Percentiles rank a stretch among this genome's conserved stretches.
Evolutionary conservation across 2,888 invertebrate genomes (phyloP).

Genomic region (Aleiodes testaceus): DNA sequence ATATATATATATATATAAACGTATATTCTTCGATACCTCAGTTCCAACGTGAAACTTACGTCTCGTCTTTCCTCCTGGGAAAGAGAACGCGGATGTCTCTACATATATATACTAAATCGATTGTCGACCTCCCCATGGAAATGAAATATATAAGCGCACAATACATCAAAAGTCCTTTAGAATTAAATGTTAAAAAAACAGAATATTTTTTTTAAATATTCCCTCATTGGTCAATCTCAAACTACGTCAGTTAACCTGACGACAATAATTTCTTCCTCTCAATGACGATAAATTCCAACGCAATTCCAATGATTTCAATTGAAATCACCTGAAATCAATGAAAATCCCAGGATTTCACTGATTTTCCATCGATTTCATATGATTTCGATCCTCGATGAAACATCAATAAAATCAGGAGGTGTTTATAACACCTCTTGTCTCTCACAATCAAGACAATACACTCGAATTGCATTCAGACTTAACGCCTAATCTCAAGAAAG

Average conservation of each 20-base stretch:
- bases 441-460: conserved; percentile 22
- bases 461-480: conserved; percentile 6
- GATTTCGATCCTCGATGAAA: too few relatives aligned
- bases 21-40: conserved; percentile 1
- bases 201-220: too few relatives aligned
- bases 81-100: not conserved
- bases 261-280: too few relatives aligned
- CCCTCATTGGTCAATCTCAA: too few relatives aligned
- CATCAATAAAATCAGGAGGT: too few relatives aligned
- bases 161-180: not conserved
- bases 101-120: conserved; percentile 20
- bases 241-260: too few relatives aligned
- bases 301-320: too few relatives aligned
- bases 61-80: conserved; percentile 28
- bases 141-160: conserved; percentile 4
- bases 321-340: too few relatives aligned
- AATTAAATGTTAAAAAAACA: too few relatives aligned
- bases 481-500: conserved; percentile 6
- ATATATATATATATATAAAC: conserved; percentile 28
- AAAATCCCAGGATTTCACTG: too few relatives aligned
- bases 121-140: conserved; percentile 14
- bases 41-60: not conserved
- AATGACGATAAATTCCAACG: too few relatives aligned
- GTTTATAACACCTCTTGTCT: conserved; percentile 23
- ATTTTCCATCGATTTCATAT: too few relatives aligned